phyloP scores from a whole-genome alignment of 53 echinoderm and acorn worm species.

The Holothuria leucospilota region DNA sequence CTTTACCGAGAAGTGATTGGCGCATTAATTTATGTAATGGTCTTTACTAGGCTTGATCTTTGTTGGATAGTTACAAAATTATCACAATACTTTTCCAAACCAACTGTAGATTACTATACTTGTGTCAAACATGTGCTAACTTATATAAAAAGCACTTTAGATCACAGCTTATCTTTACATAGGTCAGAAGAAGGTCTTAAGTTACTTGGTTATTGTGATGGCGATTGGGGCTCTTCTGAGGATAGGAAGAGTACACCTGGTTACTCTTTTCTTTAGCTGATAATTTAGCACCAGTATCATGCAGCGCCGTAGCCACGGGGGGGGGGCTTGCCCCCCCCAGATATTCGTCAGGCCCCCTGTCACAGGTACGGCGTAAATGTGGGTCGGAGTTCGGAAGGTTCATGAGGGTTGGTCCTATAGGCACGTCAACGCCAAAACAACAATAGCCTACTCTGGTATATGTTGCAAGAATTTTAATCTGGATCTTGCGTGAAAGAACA shows the following conservation, averaged over 20 bases:
- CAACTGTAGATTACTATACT: constrained; percentile 41
- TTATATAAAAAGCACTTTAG: constrained; percentile 42
- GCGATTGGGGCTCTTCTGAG: constrained; percentile 32
- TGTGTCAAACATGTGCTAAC: constrained; percentile 44
- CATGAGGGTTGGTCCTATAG: too few species aligned
- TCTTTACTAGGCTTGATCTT: constrained; percentile 52
- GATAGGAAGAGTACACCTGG: constrained; percentile 34
- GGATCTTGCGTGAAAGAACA: too few species aligned
- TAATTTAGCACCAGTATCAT: constrained; percentile 17
- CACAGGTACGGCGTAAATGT: too few species aligned
- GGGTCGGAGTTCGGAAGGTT: too few species aligned
- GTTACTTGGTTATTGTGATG: constrained; percentile 36
- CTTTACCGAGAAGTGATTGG: too few species aligned
- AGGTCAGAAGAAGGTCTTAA: constrained; percentile 7
- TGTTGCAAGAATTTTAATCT: too few species aligned
- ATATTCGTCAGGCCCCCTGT: too few species aligned
- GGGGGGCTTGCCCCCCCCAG: too few species aligned
- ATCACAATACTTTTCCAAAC: constrained; percentile 51
- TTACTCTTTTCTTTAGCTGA: constrained; percentile 20
- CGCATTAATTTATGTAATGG: too few species aligned
- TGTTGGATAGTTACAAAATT: constrained; percentile 50
- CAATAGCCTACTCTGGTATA: too few species aligned
- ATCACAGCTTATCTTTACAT: constrained; percentile 20
- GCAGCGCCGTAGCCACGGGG: too few species aligned
- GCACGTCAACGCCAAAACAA: too few species aligned